Base-by-base conservation (phyloP, 2,113 vertebrate species). In the Varanus salvator region DNA sequence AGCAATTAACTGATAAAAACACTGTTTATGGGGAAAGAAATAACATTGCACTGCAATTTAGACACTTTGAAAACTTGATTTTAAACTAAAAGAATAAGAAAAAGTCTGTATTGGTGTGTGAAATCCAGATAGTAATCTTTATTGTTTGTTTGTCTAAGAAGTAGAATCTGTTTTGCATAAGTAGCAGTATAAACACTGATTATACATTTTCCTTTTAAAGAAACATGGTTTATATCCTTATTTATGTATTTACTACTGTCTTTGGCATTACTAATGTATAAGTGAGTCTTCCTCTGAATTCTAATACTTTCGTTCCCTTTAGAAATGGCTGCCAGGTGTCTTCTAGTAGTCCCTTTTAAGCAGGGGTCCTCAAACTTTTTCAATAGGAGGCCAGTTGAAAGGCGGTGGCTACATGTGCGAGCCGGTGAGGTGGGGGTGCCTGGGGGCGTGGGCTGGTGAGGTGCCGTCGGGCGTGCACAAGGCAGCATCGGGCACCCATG, bases 1-100 rank as follows among this genome's bases (percentile, higher is more conserved):
- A 84, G 80, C 74, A 89, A 85, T 89, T 85, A 78, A 89, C 44
- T 85, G 82, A 85, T 89, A 89, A 89, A 77, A 68, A 15, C 54
- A 52, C 4, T 66, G 11, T 87, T 78, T 48, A 1, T 44, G 68
- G 25, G 19, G 48, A 17, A 66, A 72, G 80, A 66, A 84, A 89
- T 84, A 77, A 8, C 57, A 31, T 52, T 77, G 27, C 31, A 14
- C 57, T 84, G 72, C 44, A 68, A 77, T 64, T 52, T 8, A 82
- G 50, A 27, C 34, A 44, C 82, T 88, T 82, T n/a, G 74, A 52
- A 34, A 74, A 88, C 8, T 83, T 74, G 25, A 82, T 82, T 74
- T 74, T 44, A 88, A 88, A 31, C 25, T 31, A 52, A 71, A 85
- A 38, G 27, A 14, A 82, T 82, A 74, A 52, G 80, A 52, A 68